Evolutionary conservation across 2,888 invertebrate genomes (phyloP), one percentile per base, ranked within the genome.

Genomic region (Hydroisotoma schaefferi): DNA sequence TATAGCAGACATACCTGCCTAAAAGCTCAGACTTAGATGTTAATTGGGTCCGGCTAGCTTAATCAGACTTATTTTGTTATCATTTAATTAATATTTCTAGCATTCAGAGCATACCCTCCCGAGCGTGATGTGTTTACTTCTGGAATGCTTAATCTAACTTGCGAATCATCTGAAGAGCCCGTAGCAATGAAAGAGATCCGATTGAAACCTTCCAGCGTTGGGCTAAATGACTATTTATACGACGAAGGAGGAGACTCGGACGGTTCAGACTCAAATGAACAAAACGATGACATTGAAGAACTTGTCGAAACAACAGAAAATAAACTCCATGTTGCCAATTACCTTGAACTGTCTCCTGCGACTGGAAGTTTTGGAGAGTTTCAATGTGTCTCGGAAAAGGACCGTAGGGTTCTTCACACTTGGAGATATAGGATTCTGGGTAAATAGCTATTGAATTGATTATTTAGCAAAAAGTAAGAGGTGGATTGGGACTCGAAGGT

Each of bases 331-430:
- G 60, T 68, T 4, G 65, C 65, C 18, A 68, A 68, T 38, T 65
- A 65, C 38, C 33, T 68, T 49, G 68, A 68, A 43, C 51, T 57
- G 37, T 55, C 57, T 29, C 65, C 65, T 1, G 57, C 47, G 6
- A 60, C 63, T 2, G 68, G 68, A 2, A 57, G 56, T 44, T 63
- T 52, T n/a, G 68, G 68, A 10, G 68, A 68, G 48, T 63, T 68
- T 25, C 65, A 68, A 44, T 68, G 68, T 40, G 44, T 65, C 2
- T 55, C 65, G 1, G 68, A 68, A 48, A 65, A 57, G n/a, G 68
- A 68, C 37, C 51, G 56, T 10, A 57, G 51, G 53, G 59, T 65
- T 25, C 56, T 68, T 22, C 68, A 68, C 48, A 46, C 63, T 8
- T 68, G 68, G 68, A 63, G 49, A 40, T 68, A 68, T 40, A 26